These are phyloP conservation scores for Acyrthosiphon pisum DNA, from an alignment of 1,140 invertebrate genomes.

Conservation along the genomic window DNA sequence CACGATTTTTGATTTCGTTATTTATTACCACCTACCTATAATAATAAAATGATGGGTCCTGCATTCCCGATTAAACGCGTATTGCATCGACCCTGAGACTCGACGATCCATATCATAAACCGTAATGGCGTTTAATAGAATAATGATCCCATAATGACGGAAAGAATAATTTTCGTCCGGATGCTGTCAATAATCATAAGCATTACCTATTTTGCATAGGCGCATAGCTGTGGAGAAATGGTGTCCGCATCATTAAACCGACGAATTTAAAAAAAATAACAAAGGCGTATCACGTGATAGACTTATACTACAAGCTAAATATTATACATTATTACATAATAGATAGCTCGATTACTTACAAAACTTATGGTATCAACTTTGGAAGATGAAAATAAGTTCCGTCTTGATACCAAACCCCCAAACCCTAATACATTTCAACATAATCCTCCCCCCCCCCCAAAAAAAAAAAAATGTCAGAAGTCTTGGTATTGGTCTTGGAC, in stretches of 20 bases:
- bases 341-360: no score
- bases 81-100: background rate
- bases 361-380: no score
- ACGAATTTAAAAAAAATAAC: background rate
- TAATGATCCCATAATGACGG: constrained; percentile 1
- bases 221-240: background rate
- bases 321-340: background rate
- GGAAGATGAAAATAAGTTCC: no score
- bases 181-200: background rate
- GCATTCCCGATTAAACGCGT: background rate
- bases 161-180: constrained; percentile 14
- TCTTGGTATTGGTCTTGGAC: no score
- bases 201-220: background rate
- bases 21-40: background rate
- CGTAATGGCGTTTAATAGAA: background rate
- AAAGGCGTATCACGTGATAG: background rate
- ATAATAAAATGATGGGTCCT: background rate
- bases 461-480: no score
- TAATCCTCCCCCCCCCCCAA: no score
- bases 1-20: background rate
- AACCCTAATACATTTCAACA: no score
- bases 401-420: no score
- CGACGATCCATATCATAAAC: background rate
- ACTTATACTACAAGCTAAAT: background rate
- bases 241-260: background rate